phyloP scores from a whole-genome alignment of 2,888 invertebrate genomes.

The Drosophila tripunctata region DNA sequence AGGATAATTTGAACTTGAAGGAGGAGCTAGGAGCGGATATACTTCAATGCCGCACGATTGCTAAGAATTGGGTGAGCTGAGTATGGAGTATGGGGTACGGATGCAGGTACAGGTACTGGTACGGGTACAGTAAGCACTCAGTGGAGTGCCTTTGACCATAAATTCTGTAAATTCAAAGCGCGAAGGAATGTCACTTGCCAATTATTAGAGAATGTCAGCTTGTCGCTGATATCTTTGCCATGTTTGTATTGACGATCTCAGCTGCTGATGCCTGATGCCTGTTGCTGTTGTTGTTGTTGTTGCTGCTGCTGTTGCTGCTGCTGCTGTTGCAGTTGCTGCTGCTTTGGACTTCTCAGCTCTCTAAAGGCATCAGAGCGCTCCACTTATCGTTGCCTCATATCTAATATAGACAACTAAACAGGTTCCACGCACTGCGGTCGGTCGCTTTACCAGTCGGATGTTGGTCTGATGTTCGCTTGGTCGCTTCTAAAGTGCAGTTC shows the following conservation, averaged over 20 bases:
- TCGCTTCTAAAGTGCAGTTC: slow-evolving; percentile 63
- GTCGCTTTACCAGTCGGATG: slow-evolving; percentile 35
- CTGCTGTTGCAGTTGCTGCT: slow-evolving; percentile 24
- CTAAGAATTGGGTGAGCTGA: slow-evolving; percentile 47
- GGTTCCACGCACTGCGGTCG: slow-evolving; percentile 66
- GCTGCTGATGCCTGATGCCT: slow-evolving; percentile 36
- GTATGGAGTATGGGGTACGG: slow-evolving; percentile 1
- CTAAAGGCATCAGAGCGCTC: slow-evolving; percentile 61
- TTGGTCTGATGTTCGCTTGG: too few species aligned
- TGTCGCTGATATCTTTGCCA: slow-evolving; percentile 78
- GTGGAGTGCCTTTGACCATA: slow-evolving; percentile 71
- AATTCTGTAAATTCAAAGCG: slow-evolving; percentile 78
- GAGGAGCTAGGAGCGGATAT: slow-evolving; percentile 48
- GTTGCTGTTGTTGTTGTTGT: slow-evolving; percentile 33
- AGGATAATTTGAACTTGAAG: slow-evolving; percentile 7
- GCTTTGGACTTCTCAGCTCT: slow-evolving; percentile 42
- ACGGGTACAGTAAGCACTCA: slow-evolving; percentile 14
- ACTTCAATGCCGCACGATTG: slow-evolving; percentile 33
- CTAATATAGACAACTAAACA: slow-evolving; percentile 76
- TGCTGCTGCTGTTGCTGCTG: slow-evolving; percentile 23
- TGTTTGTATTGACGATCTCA: slow-evolving; percentile 76
- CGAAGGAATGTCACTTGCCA: slow-evolving; percentile 78
- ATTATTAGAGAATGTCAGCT: slow-evolving; percentile 78
- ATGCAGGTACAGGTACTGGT: neutral
- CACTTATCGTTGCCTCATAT: slow-evolving; percentile 78